Conservation (phyloP, 2,113 vertebrate genomes). For the Cottus gobio region DNA sequence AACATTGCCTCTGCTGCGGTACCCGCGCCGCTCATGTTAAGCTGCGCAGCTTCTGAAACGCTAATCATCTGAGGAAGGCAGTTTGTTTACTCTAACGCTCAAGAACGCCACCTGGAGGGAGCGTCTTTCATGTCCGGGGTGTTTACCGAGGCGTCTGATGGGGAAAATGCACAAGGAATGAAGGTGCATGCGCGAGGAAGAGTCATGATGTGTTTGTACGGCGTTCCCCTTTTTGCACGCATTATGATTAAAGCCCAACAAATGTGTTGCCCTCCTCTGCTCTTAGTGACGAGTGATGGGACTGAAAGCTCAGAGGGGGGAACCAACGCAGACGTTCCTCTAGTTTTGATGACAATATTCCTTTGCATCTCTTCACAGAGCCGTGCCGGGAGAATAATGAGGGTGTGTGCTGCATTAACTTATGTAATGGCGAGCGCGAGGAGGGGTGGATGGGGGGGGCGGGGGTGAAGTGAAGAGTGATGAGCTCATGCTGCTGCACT, state of each 20-base stretch:
- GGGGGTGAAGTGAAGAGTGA: slow-evolving; percentile 64
- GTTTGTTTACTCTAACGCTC: slow-evolving; percentile 69
- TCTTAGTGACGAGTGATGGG: slow-evolving; percentile 27
- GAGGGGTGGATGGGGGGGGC: slow-evolving; percentile 17
- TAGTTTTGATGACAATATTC: slow-evolving; percentile 72
- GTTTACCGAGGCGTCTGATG: slow-evolving; percentile 45
- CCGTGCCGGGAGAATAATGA: slow-evolving; percentile 70
- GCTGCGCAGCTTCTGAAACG: slow-evolving; percentile 65
- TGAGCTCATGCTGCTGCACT: slow-evolving; percentile 84
- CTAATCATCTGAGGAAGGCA: slow-evolving; percentile 60
- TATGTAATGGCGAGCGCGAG: slow-evolving; percentile 75
- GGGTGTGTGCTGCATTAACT: slow-evolving; percentile 80
- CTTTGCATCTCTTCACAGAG: slow-evolving; percentile 60
- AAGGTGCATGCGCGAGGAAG: background rate
- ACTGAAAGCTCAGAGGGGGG: slow-evolving; percentile 12
- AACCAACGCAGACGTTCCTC: slow-evolving; percentile 25
- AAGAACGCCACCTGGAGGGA: slow-evolving; percentile 48
- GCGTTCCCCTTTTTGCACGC: background rate
- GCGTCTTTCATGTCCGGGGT: slow-evolving; percentile 25
- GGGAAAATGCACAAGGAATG: slow-evolving; percentile 7
- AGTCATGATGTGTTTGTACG: too few relatives aligned
- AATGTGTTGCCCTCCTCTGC: slow-evolving; percentile 5
- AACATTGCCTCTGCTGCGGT: slow-evolving; percentile 56
- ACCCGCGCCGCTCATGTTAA: slow-evolving; percentile 45
- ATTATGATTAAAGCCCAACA: slow-evolving; percentile 23